Base-by-base conservation (phyloP, 2,113 vertebrate species). In the Pongo abelii region DNA sequence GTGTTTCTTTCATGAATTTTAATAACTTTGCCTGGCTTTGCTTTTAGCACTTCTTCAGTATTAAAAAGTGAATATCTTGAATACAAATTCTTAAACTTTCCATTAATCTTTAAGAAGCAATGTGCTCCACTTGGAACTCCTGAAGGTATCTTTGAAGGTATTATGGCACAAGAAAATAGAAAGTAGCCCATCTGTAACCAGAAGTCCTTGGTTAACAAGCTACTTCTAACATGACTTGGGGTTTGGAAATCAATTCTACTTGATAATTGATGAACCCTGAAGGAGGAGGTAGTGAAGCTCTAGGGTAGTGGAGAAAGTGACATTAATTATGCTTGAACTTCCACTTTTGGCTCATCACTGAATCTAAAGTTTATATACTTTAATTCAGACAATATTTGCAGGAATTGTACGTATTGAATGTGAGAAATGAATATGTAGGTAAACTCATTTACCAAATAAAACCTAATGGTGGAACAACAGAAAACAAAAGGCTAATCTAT, bases 1-100 rank as follows among this genome's bases (percentile, higher is more conserved):
- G 10, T 48, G 70, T 94, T 78, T 91, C 91, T 79, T 79, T 92
- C 52, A 92, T 94, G 52, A 94, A 97, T 83, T 84, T 97, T 88
- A 96, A 96, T 92, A 72, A 94, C n/a, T 94, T 94, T 79, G 0
- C 32, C 72, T 89, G 64, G 30, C 46, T 92, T 67, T 93, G 48
- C 85, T 83, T 96, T 96, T 46, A 89, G 89, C 57, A 57, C 23
- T 80, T 95, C 23, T 74, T 96, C 50, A 83, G 72, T 87, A 89
- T 93, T 92, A 50, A 96, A 91, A 46, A 57, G 27, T 84, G 57
- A 80, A 67, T 84, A 79, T 92, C 18, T 23, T 77, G 75, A 90
- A 96, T 94, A 89, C 67, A 91, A 77, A 83, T 90, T 75, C 14
- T 90, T 87, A 67, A 94, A 87, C 18, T 87, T 90, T 52, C 50